phyloP scores from a whole-genome alignment of 2,888 invertebrate species.

The Amiota minor region DNA sequence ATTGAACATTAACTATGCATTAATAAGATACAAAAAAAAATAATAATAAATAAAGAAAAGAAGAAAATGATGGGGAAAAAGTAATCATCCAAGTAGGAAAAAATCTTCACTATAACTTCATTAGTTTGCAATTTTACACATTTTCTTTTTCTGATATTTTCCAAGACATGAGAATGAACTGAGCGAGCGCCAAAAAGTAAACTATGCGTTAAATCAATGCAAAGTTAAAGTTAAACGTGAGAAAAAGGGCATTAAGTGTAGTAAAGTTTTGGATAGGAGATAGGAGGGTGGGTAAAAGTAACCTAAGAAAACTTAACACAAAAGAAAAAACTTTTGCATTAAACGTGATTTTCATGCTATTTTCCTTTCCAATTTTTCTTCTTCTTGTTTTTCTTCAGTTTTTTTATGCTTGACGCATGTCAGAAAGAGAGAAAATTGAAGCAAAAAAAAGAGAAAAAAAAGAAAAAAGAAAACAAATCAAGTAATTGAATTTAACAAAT shows the following conservation, averaged over 20 bases:
- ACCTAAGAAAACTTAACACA: not conserved
- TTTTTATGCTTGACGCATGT: conserved; percentile 7
- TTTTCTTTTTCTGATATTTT: conserved; percentile 1
- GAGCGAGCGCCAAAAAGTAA: not conserved
- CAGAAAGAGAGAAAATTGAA: not conserved
- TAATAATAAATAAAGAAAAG: too few relatives aligned
- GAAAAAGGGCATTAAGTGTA: not conserved
- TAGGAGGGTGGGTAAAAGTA: not conserved
- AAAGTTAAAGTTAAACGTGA: too few relatives aligned
- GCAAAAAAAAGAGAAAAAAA: too few relatives aligned
- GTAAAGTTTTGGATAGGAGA: not conserved
- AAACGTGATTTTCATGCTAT: conserved; percentile 2
- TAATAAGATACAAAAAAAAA: not conserved
- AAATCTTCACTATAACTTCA: not conserved
- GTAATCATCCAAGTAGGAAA: too few relatives aligned
- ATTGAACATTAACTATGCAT: conserved; percentile 46
- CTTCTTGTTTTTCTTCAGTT: too few relatives aligned
- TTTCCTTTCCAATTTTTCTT: not conserved
- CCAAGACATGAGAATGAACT: not conserved
- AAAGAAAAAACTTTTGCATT: conserved; percentile 16
- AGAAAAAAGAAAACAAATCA: conserved; percentile 45
- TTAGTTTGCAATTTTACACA: conserved; percentile 21
- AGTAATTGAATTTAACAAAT: conserved; percentile 65
- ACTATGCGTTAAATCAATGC: too few relatives aligned
- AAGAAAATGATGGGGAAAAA: not conserved